phyloP scores from a whole-genome alignment of 30 jellyfish, hydroid and myxozoan species.

The Pelagia noctiluca region DNA sequence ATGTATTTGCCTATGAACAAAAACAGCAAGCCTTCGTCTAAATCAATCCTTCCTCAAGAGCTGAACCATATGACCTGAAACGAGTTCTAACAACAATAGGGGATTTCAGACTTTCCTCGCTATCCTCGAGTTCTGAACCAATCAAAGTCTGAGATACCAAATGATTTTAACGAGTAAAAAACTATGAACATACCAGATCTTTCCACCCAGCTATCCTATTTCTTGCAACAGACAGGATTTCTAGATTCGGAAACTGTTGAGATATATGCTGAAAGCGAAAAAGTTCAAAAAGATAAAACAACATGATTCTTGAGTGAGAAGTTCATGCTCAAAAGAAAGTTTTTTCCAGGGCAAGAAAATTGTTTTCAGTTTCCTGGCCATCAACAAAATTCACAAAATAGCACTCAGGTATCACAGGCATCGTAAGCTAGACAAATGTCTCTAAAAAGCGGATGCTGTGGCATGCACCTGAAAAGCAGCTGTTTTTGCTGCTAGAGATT shows the following conservation, averaged over 20 bases:
- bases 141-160: neutral
- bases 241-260: slow-evolving; percentile 47
- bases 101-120: too few species aligned
- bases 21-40: neutral
- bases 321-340: neutral
- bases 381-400: neutral
- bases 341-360: neutral
- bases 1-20: too few species aligned
- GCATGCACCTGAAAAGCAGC: too few species aligned
- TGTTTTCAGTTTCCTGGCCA: neutral
- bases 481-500: too few species aligned
- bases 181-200: slow-evolving; percentile 31
- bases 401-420: neutral
- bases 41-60: neutral
- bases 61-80: too few species aligned
- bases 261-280: slow-evolving; percentile 26
- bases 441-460: too few species aligned
- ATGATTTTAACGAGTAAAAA: neutral
- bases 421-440: neutral
- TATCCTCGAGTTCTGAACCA: too few species aligned
- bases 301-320: neutral
- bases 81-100: too few species aligned
- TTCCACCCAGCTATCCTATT: slow-evolving; percentile 7
- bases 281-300: neutral
- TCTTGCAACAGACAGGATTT: slow-evolving; percentile 21